Evolutionary conservation across 2,888 invertebrate genomes (phyloP), one percentile per base, ranked within the genome.

Genomic region (Drepana falcataria): DNA sequence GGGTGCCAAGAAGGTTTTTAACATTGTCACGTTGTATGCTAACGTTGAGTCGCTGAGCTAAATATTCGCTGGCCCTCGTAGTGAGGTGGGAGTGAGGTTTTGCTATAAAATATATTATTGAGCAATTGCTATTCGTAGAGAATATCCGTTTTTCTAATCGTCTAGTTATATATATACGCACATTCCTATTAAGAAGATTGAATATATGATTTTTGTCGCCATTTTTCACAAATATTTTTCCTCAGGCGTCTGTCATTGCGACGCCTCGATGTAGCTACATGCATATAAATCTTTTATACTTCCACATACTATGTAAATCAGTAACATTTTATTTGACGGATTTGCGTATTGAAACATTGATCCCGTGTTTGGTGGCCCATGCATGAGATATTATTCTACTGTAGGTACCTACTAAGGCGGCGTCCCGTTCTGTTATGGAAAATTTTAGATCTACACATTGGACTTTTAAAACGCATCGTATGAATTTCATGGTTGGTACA

Each of bases 221-320:
- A 59, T 75, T 79, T 44, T 80, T 82, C 71, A 81, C 79, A 69
- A 69, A 61, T 74, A 79, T 80, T 81, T 85, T 79, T 79, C 21
- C 21, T 77, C 81, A 76, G 60, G 67, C 73, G 76, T 71, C 70
- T 68, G 70, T 72, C 68, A 69, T 70, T 56, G 63, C 58, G 67
- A 73, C 63, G 64, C 69, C 68, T 65, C 58, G 61, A 65, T 63
- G 59, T 61, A 66, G 64, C 76, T 75, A 69, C 75, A 77, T 75
- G 69, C 75, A 77, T 78, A 76, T 67, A 72, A 79, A 75, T 72
- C 64, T 64, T 47, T 64, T 59, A 67, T 65, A 67, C 66, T 62
- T 67, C 66, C 68, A 64, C 66, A 65, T 76, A 61, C 62, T 72
- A 75, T 77, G 79, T 72, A 79, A 81, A 82, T 79, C 71, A 65